Conservation (phyloP, 2,888 invertebrate species). For the Acheta domesticus region DNA sequence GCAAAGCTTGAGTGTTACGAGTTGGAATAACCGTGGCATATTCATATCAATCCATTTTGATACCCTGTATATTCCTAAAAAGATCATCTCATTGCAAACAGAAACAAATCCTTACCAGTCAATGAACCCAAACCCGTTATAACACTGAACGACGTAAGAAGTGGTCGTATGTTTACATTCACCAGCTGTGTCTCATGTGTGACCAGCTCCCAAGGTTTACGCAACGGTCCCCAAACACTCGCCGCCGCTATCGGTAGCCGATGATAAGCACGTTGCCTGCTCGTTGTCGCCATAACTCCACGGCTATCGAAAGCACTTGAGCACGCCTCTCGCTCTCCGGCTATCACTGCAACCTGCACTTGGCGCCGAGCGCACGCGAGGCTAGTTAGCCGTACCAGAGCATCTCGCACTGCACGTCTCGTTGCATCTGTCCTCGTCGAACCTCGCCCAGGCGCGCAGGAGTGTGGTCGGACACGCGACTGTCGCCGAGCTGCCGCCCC, state of each 20-base stretch:
- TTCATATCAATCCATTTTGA: no score
- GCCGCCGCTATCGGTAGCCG: not conserved
- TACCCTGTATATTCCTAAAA: no score
- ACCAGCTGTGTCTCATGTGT: no score
- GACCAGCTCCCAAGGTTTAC: not conserved
- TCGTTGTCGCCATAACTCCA: not conserved
- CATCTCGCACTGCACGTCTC: not conserved
- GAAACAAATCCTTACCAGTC: no score
- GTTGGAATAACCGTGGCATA: no score
- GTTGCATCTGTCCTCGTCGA: not conserved
- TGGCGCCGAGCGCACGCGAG: not conserved
- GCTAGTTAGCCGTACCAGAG: not conserved
- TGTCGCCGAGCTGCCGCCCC: not conserved
- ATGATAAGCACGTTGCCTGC: not conserved
- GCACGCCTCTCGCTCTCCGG: not conserved
- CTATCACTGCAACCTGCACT: not conserved
- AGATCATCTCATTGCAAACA: no score
- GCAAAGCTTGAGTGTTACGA: no score
- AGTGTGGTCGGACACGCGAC: conserved; percentile 19
- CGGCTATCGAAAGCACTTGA: not conserved
- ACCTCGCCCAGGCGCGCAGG: not conserved
- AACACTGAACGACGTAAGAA: no score
- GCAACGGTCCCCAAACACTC: not conserved
- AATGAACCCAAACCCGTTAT: no score
- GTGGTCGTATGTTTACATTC: no score